Evolutionary conservation across 2,888 invertebrate species (phyloP).

Genomic region (Miltochrista miniata): DNA sequence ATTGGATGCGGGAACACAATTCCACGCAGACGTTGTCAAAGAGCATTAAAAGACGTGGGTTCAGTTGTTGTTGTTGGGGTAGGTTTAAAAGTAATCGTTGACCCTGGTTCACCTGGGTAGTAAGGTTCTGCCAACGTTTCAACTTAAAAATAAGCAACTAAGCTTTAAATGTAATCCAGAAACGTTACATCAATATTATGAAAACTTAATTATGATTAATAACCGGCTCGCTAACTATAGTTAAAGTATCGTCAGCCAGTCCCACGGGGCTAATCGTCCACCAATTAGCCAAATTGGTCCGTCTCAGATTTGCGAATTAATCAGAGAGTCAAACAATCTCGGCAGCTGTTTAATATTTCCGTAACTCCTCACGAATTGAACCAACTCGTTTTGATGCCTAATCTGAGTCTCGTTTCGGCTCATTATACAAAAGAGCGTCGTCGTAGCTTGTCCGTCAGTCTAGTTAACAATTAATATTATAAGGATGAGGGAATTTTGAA

Average conservation of each 20-base stretch:
- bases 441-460: no score
- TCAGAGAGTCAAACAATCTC: neutral
- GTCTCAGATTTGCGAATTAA: conserved; percentile 3
- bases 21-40: no score
- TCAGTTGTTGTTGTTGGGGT: no score
- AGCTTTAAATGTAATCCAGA: neutral
- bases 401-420: no score
- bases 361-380: neutral
- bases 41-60: no score
- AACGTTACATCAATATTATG: neutral
- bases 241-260: conserved; percentile 5
- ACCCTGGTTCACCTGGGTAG: no score
- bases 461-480: no score
- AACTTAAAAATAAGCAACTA: neutral
- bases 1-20: no score
- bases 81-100: no score
- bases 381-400: neutral
- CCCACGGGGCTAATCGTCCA: neutral
- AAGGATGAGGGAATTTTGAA: no score
- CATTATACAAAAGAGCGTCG: no score
- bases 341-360: neutral
- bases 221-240: neutral
- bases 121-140: no score
- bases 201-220: neutral
- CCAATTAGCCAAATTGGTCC: conserved; percentile 1